Conservation (phyloP, 2,113 vertebrate genomes). For the Myodes glareolus region DNA sequence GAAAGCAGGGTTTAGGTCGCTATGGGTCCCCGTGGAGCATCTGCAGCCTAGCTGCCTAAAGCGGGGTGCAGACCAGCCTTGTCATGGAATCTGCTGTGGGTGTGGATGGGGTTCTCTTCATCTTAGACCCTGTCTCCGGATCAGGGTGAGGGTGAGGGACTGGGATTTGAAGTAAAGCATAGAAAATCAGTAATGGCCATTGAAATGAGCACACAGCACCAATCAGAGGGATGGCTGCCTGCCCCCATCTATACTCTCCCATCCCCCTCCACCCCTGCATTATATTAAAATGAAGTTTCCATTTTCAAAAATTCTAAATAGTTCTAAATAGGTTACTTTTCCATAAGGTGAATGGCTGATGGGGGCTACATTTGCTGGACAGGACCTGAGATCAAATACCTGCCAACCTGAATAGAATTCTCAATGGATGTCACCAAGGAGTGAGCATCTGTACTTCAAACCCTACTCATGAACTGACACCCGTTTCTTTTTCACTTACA, state of each 20-base stretch:
- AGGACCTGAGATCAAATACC: neutral
- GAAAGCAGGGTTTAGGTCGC: neutral
- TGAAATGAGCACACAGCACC: too few species aligned
- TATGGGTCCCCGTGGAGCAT: neutral
- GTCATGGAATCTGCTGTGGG: neutral
- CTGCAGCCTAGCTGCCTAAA: neutral
- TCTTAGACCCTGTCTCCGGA: neutral
- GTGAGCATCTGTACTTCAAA: slow-evolving; percentile 21
- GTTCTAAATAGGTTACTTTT: neutral
- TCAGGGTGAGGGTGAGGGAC: neutral
- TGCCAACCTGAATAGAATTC: neutral
- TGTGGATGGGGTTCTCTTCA: neutral
- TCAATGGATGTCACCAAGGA: neutral
- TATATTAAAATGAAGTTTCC: neutral
- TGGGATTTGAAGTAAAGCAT: neutral
- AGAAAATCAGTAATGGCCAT: neutral
- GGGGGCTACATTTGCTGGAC: neutral
- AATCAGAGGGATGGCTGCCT: neutral
- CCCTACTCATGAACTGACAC: slow-evolving; percentile 11
- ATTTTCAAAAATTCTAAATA: neutral
- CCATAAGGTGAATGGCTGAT: neutral
- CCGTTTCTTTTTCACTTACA: neutral
- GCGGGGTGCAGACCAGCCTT: too few species aligned
- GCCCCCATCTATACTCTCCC: neutral
- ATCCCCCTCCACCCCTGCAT: too few species aligned